phyloP scores from a whole-genome alignment of 2,888 invertebrate genomes.

The Tortricodes alternella region DNA sequence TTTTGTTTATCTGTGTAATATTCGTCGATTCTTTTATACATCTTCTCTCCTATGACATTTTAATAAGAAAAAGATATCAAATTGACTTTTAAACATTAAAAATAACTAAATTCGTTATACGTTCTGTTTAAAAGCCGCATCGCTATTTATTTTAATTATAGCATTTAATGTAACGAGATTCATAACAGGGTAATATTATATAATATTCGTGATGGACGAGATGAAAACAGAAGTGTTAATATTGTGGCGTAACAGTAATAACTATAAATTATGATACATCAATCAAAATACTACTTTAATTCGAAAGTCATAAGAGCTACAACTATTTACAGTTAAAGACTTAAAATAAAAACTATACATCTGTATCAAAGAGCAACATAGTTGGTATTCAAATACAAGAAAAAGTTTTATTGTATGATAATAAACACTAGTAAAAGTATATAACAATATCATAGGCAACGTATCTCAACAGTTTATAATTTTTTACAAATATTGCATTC shows the following conservation, averaged over 20 bases:
- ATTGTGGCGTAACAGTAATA: conserved; percentile 14
- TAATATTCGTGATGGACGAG: conserved; percentile 12
- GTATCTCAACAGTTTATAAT: too few relatives aligned
- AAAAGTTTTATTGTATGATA: too few relatives aligned
- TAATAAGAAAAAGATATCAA: too few relatives aligned
- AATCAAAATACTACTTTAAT: background rate
- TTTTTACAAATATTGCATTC: too few relatives aligned
- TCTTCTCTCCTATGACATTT: too few relatives aligned
- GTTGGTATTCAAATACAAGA: conserved; percentile 1
- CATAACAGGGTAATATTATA: conserved; percentile 18
- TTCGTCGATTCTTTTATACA: too few relatives aligned
- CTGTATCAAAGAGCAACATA: conserved; percentile 12
- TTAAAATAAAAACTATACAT: background rate
- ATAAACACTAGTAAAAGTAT: too few relatives aligned
- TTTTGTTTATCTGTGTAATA: too few relatives aligned
- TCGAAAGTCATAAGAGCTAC: background rate
- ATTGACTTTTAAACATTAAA: too few relatives aligned
- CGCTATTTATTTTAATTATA: conserved; percentile 29
- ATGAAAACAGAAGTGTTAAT: conserved; percentile 21
- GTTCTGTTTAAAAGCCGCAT: conserved; percentile 28
- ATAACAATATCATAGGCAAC: too few relatives aligned
- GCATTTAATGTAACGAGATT: conserved; percentile 25
- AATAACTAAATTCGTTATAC: background rate
- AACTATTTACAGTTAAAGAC: too few relatives aligned
- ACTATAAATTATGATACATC: background rate